These are phyloP conservation scores for Dicrurus megarhynchus DNA, from an alignment of 2,113 vertebrate species.

Conservation along the genomic window DNA sequence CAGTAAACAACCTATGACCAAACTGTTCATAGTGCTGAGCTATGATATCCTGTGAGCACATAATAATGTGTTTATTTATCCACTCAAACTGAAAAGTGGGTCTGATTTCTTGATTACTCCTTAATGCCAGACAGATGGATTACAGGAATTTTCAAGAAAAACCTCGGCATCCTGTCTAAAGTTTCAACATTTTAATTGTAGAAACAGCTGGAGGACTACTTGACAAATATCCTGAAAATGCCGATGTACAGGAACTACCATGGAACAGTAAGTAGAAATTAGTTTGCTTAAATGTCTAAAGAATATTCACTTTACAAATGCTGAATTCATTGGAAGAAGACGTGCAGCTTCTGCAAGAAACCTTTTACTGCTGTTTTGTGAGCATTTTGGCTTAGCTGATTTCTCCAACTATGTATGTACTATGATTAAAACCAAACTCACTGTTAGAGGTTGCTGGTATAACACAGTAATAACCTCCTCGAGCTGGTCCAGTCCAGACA, in stretches of 20 bases:
- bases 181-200: slow-evolving; percentile 68
- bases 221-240: slow-evolving; percentile 92
- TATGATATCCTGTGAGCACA: not conserved
- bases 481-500: not conserved
- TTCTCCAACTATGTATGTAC: not conserved
- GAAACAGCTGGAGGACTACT: slow-evolving; percentile 96
- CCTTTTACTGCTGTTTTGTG: not conserved
- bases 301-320: not conserved
- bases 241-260: slow-evolving; percentile 92
- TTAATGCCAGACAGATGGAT: not conserved
- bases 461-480: not conserved
- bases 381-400: not conserved
- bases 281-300: not conserved
- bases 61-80: not conserved
- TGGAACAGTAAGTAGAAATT: slow-evolving; percentile 82
- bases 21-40: not conserved
- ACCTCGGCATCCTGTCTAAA: not conserved
- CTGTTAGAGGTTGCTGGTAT: not conserved
- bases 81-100: not conserved
- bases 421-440: not conserved
- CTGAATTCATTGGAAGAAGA: not conserved
- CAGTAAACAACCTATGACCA: not conserved
- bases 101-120: not conserved
- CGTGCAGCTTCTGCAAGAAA: not conserved
- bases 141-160: not conserved